Conservation (phyloP, 2,113 vertebrate species). For the Oncorhynchus tshawytscha region DNA sequence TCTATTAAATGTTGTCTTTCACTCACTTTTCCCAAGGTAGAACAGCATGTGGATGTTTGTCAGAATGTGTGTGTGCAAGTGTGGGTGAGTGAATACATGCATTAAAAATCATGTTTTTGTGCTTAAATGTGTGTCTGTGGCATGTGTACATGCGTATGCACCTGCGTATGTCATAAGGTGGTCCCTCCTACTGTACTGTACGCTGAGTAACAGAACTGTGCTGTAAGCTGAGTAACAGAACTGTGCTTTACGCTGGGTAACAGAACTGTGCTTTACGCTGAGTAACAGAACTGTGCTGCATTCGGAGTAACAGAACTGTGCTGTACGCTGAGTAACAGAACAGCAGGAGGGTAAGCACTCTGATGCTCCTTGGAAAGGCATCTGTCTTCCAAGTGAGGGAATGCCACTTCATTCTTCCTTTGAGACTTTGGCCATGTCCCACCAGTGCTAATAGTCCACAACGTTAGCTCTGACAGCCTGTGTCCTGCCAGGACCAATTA, state of each 20-base stretch:
- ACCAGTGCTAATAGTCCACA: slow-evolving; percentile 56
- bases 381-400: slow-evolving; percentile 35
- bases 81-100: background rate
- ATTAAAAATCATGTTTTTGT: background rate
- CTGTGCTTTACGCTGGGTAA: too few relatives aligned
- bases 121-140: slow-evolving; percentile 2
- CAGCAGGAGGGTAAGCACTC: slow-evolving; percentile 22
- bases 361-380: slow-evolving; percentile 35
- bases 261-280: too few relatives aligned
- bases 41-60: background rate
- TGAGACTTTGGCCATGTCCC: slow-evolving; percentile 55
- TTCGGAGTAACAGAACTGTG: too few relatives aligned
- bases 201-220: background rate
- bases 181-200: background rate
- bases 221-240: too few relatives aligned
- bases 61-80: background rate
- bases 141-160: background rate
- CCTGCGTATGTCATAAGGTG: slow-evolving; percentile 2
- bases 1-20: background rate
- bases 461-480: slow-evolving; percentile 55
- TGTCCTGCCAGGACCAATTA: slow-evolving; percentile 67
- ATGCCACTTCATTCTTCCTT: slow-evolving; percentile 48
- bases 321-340: background rate
- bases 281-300: too few relatives aligned
- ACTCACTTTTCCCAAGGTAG: background rate